Evolutionary conservation across 2,888 invertebrate genomes (phyloP).

Genomic region (Odontothrips loti): DNA sequence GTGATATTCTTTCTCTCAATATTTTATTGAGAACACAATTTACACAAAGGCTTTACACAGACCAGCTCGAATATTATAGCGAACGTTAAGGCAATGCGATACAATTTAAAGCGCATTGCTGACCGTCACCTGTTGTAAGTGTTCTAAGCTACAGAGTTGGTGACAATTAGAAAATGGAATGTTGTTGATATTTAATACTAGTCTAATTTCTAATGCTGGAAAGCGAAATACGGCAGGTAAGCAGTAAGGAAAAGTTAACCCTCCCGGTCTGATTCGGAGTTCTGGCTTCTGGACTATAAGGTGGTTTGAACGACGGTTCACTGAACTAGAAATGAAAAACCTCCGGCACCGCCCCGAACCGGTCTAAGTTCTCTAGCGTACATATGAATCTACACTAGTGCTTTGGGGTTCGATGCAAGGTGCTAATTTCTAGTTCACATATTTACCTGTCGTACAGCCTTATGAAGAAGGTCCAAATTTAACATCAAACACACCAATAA

Average conservation of each 20-base stretch:
- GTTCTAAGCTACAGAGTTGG: no score
- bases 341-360: constrained; percentile 1
- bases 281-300: background rate
- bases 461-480: constrained; percentile 21
- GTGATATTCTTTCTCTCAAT: background rate
- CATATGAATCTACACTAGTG: constrained; percentile 11
- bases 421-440: constrained; percentile 15
- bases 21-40: constrained; percentile 12
- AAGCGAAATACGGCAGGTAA: no score
- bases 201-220: no score
- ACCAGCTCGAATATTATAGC: no score
- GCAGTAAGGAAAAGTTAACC: background rate
- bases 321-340: constrained; percentile 8
- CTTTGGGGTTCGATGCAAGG: constrained; percentile 12
- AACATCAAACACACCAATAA: constrained; percentile 25
- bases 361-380: background rate
- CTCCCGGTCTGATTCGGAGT: background rate
- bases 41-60: background rate
- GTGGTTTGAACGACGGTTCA: background rate
- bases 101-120: no score
- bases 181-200: no score
- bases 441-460: constrained; percentile 23
- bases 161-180: no score
- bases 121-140: no score
- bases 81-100: no score